Conservation (phyloP, 1,140 invertebrate species). For the silkworm (Bombyx mori) region DNA sequence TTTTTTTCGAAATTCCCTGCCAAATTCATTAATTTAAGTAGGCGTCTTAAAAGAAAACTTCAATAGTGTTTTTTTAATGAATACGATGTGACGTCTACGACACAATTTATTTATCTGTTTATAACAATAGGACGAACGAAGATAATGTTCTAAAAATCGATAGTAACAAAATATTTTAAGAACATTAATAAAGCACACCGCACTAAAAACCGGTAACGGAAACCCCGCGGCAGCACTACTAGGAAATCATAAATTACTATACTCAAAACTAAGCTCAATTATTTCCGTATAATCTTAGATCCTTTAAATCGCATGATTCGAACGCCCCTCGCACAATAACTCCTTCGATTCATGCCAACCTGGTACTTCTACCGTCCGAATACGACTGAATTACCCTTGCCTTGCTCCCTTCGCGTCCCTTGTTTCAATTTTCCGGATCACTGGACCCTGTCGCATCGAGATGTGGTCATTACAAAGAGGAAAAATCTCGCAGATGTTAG, state of each 20-base stretch:
- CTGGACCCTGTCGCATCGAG: slow-evolving; percentile 38
- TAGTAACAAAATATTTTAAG: too few species aligned
- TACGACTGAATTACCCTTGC: neutral
- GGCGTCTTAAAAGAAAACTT: neutral
- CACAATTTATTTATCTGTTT: too few species aligned
- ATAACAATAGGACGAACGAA: too few species aligned
- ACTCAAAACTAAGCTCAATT: slow-evolving; percentile 12
- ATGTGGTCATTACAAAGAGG: slow-evolving; percentile 23
- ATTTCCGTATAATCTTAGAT: slow-evolving; percentile 29
- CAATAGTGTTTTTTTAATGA: neutral
- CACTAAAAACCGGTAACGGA: too few species aligned
- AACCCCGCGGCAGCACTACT: too few species aligned
- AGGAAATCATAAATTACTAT: too few species aligned
- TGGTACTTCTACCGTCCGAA: slow-evolving; percentile 9
- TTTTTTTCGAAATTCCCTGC: neutral
- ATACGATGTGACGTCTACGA: neutral
- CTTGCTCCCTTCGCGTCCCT: slow-evolving; percentile 20
- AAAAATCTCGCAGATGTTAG: slow-evolving; percentile 35
- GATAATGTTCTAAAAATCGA: too few species aligned
- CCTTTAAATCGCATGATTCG: too few species aligned
- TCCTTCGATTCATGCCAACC: neutral
- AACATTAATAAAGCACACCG: too few species aligned
- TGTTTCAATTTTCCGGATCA: slow-evolving; percentile 66
- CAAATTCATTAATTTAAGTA: neutral
- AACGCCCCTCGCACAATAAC: too few species aligned